These are phyloP conservation scores for Chitala chitala DNA, from an alignment of 2,113 vertebrate species.

Conservation along the genomic window DNA sequence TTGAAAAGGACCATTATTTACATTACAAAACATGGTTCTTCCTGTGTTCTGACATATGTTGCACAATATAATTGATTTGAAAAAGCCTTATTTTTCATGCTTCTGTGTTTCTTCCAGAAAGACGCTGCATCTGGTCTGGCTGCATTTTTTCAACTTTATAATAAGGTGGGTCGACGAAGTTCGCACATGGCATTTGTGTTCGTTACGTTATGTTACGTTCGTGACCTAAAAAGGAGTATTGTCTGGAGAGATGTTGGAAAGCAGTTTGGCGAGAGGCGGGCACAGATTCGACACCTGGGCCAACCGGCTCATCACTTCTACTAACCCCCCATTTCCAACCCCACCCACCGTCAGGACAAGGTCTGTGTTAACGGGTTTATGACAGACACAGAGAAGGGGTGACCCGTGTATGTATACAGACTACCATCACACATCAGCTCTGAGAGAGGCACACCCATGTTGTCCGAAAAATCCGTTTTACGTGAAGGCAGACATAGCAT, in stretches of 20 bases:
- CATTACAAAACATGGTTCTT: neutral
- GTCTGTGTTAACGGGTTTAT: constrained; percentile 35
- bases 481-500: neutral
- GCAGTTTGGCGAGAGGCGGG: neutral
- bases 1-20: neutral
- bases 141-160: too few relatives aligned
- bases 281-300: neutral
- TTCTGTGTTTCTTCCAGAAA: neutral
- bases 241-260: neutral
- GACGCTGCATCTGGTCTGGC: too few relatives aligned
- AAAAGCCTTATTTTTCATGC: neutral
- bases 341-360: too few relatives aligned
- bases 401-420: neutral
- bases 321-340: too few relatives aligned
- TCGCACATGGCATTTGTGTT: neutral
- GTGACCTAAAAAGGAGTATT: neutral
- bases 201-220: too few relatives aligned
- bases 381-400: constrained; percentile 32
- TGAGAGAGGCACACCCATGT: neutral
- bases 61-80: neutral
- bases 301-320: too few relatives aligned
- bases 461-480: neutral
- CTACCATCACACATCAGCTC: neutral
- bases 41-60: neutral
- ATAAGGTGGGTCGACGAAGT: neutral